Evolutionary conservation across 1,140 invertebrate genomes (phyloP), one percentile per base, ranked within the genome.

Genomic region (Aphis gossypii): DNA sequence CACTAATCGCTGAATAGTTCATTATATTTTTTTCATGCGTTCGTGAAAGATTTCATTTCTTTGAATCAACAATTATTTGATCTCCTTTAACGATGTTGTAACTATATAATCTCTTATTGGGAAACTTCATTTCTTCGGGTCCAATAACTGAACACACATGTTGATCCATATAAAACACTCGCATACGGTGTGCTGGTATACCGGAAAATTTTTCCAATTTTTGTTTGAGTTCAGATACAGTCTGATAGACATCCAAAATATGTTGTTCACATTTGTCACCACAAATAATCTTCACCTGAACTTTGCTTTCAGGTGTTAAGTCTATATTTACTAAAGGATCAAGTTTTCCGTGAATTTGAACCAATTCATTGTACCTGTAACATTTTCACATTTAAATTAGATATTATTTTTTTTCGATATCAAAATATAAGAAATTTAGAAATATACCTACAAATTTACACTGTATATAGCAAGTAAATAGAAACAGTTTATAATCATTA

Each of bases 51-150:
- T 30, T 84, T 93, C 48, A 94, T 90, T 93, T 92, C 94, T 95
- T 95, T 48, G 94, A 94, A 95, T 98, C 97, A 92, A 99, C 97
- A 93, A 98, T 97, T 94, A 99, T 98, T 95, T 99, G 98, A 95
- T 99, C 98, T 4, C 98, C 98, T 94, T 97, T 98, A 94, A 97
- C 96, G 93, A 99, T 97, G 95, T 98, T 98, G 95, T 98, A 99
- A 93, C 98, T 98, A 95, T 98, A 99, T 44, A 99, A 96, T 95
- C 98, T 97, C 94, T 98, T 98, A 94, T 97, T 97, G 3, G 98
- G 97, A 95, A 97, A 98, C 94, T 97, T 96, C 97, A 99, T 98
- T 95, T 98, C 97, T 95, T 98, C 98, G 3, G 98, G 97, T 18
- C 98, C 96, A 94, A 96, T 95, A 48, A 95, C 95, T 93, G 95